Conservation (phyloP, 2,888 invertebrate species). For the Adineta ricciae region DNA sequence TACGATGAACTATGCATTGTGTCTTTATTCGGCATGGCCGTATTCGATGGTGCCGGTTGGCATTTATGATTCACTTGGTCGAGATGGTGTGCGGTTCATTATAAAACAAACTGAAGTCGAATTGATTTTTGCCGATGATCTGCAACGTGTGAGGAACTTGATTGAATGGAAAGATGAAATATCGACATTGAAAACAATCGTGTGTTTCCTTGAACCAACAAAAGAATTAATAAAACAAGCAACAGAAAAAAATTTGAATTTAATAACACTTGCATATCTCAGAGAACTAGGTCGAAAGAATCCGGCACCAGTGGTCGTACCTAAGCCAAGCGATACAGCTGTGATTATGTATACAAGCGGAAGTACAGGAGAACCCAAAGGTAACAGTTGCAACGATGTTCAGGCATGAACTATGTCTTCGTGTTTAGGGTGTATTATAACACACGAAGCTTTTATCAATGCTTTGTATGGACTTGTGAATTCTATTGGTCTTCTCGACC, state of each 20-base stretch:
- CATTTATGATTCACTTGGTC: conserved; percentile 29
- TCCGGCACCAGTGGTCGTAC: background rate
- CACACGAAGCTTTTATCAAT: conserved; percentile 37
- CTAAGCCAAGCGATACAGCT: background rate
- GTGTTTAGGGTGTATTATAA: background rate
- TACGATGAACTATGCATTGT: conserved; percentile 51
- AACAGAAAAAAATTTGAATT: too few relatives aligned
- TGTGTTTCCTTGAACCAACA: too few relatives aligned
- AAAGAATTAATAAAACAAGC: too few relatives aligned
- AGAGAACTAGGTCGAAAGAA: too few relatives aligned
- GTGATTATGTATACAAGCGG: conserved; percentile 72
- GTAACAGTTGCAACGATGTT: conserved; percentile 52
- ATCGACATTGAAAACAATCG: conserved; percentile 64
- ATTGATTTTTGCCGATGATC: conserved; percentile 75
- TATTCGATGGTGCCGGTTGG: conserved; percentile 30
- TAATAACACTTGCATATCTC: too few relatives aligned
- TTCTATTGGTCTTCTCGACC: too few relatives aligned
- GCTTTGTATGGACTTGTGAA: background rate
- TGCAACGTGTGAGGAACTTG: conserved; percentile 72
- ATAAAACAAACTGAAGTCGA: conserved; percentile 60
- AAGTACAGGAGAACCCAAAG: conserved; percentile 69
- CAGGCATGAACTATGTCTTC: too few relatives aligned
- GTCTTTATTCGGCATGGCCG: conserved; percentile 5
- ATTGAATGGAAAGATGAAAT: conserved; percentile 66
- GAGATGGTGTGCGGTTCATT: conserved; percentile 27